These are phyloP conservation scores for Lagorchestes hirsutus DNA, from an alignment of 2,797 vertebrate genomes.

Conservation along the genomic window DNA sequence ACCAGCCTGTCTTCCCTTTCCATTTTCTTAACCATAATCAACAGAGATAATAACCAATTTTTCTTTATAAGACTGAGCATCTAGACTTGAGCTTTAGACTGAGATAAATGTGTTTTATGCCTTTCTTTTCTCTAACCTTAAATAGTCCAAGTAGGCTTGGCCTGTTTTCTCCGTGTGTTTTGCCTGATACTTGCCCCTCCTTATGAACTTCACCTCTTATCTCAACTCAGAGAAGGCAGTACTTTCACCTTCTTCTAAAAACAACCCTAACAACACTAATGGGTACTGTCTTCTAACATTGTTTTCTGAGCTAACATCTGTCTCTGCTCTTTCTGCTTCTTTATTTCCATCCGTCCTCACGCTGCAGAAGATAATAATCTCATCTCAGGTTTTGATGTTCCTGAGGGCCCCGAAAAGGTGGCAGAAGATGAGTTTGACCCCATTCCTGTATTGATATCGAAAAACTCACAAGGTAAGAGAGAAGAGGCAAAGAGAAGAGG, in stretches of 20 bases:
- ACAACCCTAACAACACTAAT: conserved; percentile 55
- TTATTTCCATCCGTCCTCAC: conserved; percentile 83
- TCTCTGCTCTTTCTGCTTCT: conserved; percentile 89
- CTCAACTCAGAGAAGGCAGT: conserved; percentile 72
- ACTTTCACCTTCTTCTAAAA: conserved; percentile 67
- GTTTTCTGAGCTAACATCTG: conserved; percentile 77
- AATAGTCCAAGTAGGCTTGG: conserved; percentile 36
- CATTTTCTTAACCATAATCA: conserved; percentile 31
- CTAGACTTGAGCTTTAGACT: background rate
- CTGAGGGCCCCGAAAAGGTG: conserved; percentile 92
- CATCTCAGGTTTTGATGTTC: conserved; percentile 94
- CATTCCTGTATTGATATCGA: conserved; percentile 98
- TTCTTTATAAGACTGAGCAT: background rate
- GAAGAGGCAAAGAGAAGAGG: conserved; percentile 64
- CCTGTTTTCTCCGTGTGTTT: background rate
- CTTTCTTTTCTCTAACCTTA: conserved; percentile 30
- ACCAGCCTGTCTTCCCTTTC: background rate
- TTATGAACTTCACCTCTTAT: conserved; percentile 65
- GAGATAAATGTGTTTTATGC: background rate
- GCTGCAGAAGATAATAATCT: conserved; percentile 96
- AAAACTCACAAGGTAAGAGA: conserved; percentile 99
- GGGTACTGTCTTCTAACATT: conserved; percentile 75
- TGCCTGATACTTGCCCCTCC: background rate
- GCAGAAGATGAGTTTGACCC: conserved; percentile 99
- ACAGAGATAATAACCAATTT: background rate